A percentile compares a stretch with the other conserved stretches of the same genome.
Evolutionary conservation across 1,140 invertebrate species (phyloP).

Genomic region (Manduca sexta): DNA sequence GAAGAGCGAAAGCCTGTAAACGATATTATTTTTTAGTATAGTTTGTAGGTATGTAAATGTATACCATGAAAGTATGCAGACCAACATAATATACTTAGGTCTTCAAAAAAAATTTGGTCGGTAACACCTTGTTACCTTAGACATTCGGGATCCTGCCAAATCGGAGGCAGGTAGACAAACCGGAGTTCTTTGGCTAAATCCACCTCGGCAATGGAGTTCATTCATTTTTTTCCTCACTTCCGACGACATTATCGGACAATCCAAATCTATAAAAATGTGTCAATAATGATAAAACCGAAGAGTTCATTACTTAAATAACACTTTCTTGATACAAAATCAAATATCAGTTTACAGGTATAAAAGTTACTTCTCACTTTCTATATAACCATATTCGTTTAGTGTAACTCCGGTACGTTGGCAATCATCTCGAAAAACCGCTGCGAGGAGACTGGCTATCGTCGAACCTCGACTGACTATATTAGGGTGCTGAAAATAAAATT

Average conservation of each 20-base stretch:
- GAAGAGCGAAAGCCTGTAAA: slow-evolving; percentile 42
- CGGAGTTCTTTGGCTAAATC: slow-evolving; percentile 1
- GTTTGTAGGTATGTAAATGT: too few species aligned
- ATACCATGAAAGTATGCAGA: too few species aligned
- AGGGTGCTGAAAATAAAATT: slow-evolving; percentile 30
- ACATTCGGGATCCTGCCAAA: slow-evolving; percentile 40
- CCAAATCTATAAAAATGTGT: slow-evolving; percentile 30
- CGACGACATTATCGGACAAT: slow-evolving; percentile 33
- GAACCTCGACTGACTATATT: slow-evolving; percentile 39
- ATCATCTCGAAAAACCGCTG: slow-evolving; percentile 46
- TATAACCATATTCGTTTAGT: slow-evolving; percentile 33
- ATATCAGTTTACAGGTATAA: neutral
- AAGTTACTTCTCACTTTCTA: slow-evolving; percentile 25
- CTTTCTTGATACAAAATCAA: too few species aligned
- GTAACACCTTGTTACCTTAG: slow-evolving; percentile 31
- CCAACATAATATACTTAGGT: neutral
- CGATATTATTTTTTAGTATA: too few species aligned
- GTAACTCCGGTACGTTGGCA: slow-evolving; percentile 27
- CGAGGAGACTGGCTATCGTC: slow-evolving; percentile 42
- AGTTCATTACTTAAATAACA: too few species aligned
- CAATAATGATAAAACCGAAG: too few species aligned
- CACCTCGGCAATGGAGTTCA: neutral
- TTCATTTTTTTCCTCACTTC: slow-evolving; percentile 15
- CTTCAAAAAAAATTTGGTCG: neutral
- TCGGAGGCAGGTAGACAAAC: slow-evolving; percentile 30